Evolutionary conservation across 2,113 vertebrate genomes (phyloP), one percentile per base, ranked within the genome.

Genomic region (Diphyllodes magnificus): DNA sequence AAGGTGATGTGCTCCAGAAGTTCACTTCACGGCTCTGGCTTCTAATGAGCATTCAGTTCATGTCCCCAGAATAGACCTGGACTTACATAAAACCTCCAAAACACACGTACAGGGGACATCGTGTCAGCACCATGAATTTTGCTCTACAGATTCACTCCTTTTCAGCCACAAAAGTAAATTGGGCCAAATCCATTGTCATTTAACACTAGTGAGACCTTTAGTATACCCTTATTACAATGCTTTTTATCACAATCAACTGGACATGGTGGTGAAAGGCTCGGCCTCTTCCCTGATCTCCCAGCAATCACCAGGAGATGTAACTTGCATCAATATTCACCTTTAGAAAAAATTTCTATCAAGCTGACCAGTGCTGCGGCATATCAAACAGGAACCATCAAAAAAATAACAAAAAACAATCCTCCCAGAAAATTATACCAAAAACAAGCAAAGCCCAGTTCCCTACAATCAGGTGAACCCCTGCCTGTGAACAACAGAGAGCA

Each of bases 91-190:
- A 86, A 37, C 23, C 15, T 72, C 54, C 47, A 57, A 68, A 92
- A 59, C 16, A 9, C 0, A 0, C 20, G 12, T 51, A 72, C 5
- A 15, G 27, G 13, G 23, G 13, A 13, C 37, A 76, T 79, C 9
- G 13, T 27, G 14, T 76, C 54, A 83, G 19, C 81, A 91, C n/a
- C 21, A 57, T 21, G 16, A 22, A 19, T 65, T 94, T 60, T 69
- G 19, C 30, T 66, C 9, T 94, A 15, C 35, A 82, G 14, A 64
- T 68, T 45, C 21, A 39, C 30, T 82, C 39, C 18, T 56, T 15
- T 63, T 82, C 31, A 35, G n/a, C 27, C 47, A 56, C 39, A 60
- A 53, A 71, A 39, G 10, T 45, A 82, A 89, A 35, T n/a, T 60
- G 13, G 17, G 9, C 4, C 20, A 79, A 50, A 88, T 50, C 20